A percentile compares a stretch with the other conserved stretches of the same genome.
Evolutionary conservation across 35 echinoderm and acorn worm genomes (phyloP).

Genomic region (Holothuria glaberrima): DNA sequence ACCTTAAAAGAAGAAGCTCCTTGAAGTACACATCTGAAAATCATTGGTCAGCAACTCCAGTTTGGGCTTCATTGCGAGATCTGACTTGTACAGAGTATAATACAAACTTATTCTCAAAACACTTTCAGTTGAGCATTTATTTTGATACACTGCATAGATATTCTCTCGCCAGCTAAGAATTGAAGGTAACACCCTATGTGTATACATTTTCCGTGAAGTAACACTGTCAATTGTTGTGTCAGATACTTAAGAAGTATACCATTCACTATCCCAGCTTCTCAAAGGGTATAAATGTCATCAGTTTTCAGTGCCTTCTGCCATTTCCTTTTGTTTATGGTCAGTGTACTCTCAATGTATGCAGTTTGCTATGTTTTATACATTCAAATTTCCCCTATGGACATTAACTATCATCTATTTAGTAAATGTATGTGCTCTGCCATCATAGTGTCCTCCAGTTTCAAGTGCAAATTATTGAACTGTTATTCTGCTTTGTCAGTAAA

Average conservation of each 20-base stretch:
- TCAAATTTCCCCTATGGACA: too few relatives aligned
- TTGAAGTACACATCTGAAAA: conserved; percentile 43
- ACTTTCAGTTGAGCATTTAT: conserved; percentile 41
- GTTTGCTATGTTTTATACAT: too few relatives aligned
- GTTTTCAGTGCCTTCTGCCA: conserved; percentile 39
- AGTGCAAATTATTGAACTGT: too few relatives aligned
- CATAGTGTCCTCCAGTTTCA: too few relatives aligned
- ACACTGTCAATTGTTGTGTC: too few relatives aligned
- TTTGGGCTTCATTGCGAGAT: neutral
- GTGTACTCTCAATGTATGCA: too few relatives aligned
- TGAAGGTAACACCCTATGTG: neutral
- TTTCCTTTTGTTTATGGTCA: neutral
- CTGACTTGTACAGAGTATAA: conserved; percentile 29
- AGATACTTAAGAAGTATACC: too few relatives aligned
- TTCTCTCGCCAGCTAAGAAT: neutral
- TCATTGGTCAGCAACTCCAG: neutral
- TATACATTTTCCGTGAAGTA: too few relatives aligned
- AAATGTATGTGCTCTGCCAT: too few relatives aligned
- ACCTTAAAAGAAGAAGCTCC: conserved; percentile 77
- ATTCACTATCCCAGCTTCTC: neutral
- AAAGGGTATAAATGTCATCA: neutral
- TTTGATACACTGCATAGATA: conserved; percentile 27
- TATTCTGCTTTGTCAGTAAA: too few relatives aligned
- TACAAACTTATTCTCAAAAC: neutral
- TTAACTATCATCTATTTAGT: too few relatives aligned